Conservation (phyloP, 2,113 vertebrate genomes). For the Tragelaphus imberbis region DNA sequence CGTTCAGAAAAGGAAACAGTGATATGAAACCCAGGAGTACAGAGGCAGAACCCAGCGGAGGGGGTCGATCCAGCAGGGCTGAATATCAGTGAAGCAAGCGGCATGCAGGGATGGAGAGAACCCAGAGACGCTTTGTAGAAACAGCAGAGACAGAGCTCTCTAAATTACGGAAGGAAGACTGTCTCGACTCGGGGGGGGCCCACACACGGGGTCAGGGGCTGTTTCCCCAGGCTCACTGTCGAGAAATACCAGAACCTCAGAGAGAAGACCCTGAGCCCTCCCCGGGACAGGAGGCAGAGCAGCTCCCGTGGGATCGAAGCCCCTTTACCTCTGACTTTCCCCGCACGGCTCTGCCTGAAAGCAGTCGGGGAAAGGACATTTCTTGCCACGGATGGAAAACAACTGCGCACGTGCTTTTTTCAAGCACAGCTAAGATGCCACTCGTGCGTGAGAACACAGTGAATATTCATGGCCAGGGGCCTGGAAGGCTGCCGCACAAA, state of each 20-base stretch:
- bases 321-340: background rate
- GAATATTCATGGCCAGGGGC: fast-evolving
- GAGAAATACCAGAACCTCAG: background rate
- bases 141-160: background rate
- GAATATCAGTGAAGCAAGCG: fast-evolving
- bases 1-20: too few species aligned
- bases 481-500: fast-evolving
- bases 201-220: background rate
- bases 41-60: fast-evolving
- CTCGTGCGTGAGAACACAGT: fast-evolving
- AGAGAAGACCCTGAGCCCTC: background rate
- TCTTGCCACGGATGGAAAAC: fast-evolving
- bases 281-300: background rate
- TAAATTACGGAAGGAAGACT: too few species aligned
- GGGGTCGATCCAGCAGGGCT: fast-evolving
- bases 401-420: fast-evolving
- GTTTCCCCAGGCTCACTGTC: fast-evolving
- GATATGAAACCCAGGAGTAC: fast-evolving
- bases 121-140: background rate
- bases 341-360: fast-evolving
- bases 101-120: background rate
- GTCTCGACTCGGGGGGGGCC: background rate
- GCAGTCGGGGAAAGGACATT: too few species aligned
- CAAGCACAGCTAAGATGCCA: fast-evolving
- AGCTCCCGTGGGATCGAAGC: fast-evolving